Base-by-base conservation (phyloP, 2,888 invertebrate species). In the Diachrysia chrysitis region DNA sequence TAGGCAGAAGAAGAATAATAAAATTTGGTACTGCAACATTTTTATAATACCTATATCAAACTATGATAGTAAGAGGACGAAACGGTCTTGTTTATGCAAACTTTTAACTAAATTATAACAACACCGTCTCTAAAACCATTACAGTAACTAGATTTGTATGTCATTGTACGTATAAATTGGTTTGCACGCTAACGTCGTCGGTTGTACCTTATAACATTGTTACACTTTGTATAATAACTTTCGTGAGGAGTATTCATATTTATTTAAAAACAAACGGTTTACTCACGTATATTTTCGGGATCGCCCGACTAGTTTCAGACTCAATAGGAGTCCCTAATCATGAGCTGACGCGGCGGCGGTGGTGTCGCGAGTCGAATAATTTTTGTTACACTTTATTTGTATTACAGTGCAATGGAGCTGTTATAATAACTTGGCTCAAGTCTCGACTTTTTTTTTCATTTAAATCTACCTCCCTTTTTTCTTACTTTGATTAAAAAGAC, bases 81-180 rank as follows among this genome's bases (percentile, higher is more conserved):
- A 55, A 69, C 63, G 66, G 75, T 67, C 76, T 57, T 76, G 76
- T 75, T 79, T 76, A 76, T 76, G 76, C 76, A 63, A 79, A 71
- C 66, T 78, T 78, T 67, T 70, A 79, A 76, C 71, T 74, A 58
- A 66, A 70, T 79, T 74, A 79, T 76, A 76, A 65, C 76, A 63
- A 63, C 42, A 63, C 60, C 60, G 62, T 60, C 79, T 63, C 61
- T 58, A 29, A 42, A 42, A 57, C 65, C 48, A 60, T 51, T 60
- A 63, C 70, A 66, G 75, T 76, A 76, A 76, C 63, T 66, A 65
- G 76, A 76, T 76, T 76, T 76, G 71, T 76, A 56, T 79, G 79
- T 71, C 76, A 76, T 76, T 76, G 79, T 76, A 70, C 53, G 70
- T 76, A 76, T 76, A 76, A 76, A 79, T 76, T 76, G 71, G 79